Evolutionary conservation across 2,113 vertebrate species (phyloP).

Genomic region (Gallinago media): DNA sequence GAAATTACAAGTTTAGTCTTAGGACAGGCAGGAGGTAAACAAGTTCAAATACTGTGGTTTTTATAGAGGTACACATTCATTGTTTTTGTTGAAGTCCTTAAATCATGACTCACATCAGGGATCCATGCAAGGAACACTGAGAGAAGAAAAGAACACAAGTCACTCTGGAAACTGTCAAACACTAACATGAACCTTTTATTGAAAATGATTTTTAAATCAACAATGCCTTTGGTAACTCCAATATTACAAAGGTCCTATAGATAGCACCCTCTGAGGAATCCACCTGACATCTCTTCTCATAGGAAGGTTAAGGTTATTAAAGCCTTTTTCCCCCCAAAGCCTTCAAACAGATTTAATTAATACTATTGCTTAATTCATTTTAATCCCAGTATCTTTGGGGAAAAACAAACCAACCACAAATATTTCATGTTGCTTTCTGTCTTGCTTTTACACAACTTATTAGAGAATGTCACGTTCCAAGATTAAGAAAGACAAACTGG

Average conservation of each 20-base stretch:
- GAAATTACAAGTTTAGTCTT: neutral
- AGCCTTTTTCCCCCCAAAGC: neutral
- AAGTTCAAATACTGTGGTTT: neutral
- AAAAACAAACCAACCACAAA: neutral
- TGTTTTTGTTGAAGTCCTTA: neutral
- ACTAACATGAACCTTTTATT: neutral
- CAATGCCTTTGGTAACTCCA: neutral
- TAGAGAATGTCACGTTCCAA: neutral
- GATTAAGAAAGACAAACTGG: neutral
- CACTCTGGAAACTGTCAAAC: neutral
- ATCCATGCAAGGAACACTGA: neutral
- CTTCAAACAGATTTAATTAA: slow-evolving; percentile 1
- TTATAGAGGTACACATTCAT: neutral
- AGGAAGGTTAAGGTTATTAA: neutral
- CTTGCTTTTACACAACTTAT: neutral
- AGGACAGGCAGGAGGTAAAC: neutral
- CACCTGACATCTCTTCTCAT: neutral
- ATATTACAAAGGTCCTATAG: neutral
- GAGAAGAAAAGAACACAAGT: neutral
- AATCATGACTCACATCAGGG: neutral
- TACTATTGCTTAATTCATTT: neutral
- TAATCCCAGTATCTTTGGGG: neutral
- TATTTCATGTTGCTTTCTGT: neutral
- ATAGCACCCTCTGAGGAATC: neutral
- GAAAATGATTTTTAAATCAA: neutral